Base-by-base conservation (phyloP, 2,888 invertebrate genomes). In the Pimpla rufipes region DNA sequence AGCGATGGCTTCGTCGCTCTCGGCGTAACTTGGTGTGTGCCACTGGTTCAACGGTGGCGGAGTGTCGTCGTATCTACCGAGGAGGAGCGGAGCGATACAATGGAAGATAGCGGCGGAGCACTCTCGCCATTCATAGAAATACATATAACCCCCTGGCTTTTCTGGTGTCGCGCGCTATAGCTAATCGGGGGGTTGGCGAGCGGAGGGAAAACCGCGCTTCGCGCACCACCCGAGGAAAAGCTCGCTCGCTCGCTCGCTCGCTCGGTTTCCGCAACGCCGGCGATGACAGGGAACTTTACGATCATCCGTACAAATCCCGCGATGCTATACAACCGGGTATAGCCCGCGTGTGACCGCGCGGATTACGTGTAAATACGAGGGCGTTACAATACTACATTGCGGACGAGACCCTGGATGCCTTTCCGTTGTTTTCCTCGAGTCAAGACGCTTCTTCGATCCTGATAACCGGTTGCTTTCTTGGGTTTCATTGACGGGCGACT, bases 261-360 rank as follows among this genome's bases (percentile, higher is more conserved):
- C 62, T 0, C 18, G 45, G 42, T 79, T 79, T 66, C 57, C 70
- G 74, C 55, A 47, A 81, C 66, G 47, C 16, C 64, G 55, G 70
- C 75, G 71, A 83, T 81, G 84, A 84, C 84, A 84, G 66, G 50
- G 64, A 84, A 84, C 81, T 81, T 84, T 84, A 84, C 81, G 84
- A 84, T 84, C 68, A 84, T 84, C 84, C 84, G 81, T 71, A 84
- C 84, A 84, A 84, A 84, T 84, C 84, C n/a, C 78, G 74, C 37
- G 74, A 78, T 70, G 57, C 74, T 70, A 84, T 74, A 77, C 71
- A 74, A 10, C 16, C 45, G 4, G 23, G 29, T 45, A 55, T 18
- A 40, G 23, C n/a, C 45, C 4, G 16, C 50, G 16, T 57, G 74
- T 78, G 84, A 81, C 70, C 84, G 42, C 78, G 52, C 78, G 81